A percentile compares a stretch with the other conserved stretches of the same genome.
Evolutionary conservation across 2,888 invertebrate species (phyloP).

Genomic region (Philopedon plagiatum): DNA sequence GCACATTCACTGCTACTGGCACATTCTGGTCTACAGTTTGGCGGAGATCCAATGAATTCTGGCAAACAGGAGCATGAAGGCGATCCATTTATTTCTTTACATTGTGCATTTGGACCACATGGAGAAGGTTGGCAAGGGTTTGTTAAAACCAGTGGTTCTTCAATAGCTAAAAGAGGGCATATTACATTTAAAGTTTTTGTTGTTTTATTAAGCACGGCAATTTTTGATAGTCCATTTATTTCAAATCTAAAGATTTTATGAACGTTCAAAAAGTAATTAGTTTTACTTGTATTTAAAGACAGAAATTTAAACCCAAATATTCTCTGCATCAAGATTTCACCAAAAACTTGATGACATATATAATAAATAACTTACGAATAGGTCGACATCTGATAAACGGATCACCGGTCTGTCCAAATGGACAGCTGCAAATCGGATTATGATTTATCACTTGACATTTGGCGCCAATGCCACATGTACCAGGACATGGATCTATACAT

Average conservation of each 20-base stretch:
- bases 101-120: constrained; percentile 78
- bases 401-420: constrained; percentile 74
- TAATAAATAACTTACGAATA: constrained; percentile 65
- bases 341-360: no score
- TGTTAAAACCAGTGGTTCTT: constrained; percentile 63
- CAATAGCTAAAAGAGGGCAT: constrained; percentile 55
- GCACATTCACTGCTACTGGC: constrained; percentile 79
- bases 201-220: no score
- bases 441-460: constrained; percentile 85
- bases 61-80: constrained; percentile 78
- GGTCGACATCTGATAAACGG: constrained; percentile 70
- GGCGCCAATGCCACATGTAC: constrained; percentile 84
- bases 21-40: constrained; percentile 79
- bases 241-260: no score
- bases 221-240: no score
- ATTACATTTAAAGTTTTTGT: not conserved
- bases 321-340: no score
- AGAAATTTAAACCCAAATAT: no score
- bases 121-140: constrained; percentile 79
- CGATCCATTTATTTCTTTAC: constrained; percentile 75
- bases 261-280: no score
- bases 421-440: constrained; percentile 74
- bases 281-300: no score
- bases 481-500: constrained; percentile 89
- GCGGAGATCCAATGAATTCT: constrained; percentile 75